Percentiles rank a stretch among this genome's conserved stretches.
Evolutionary conservation across 2,113 vertebrate genomes (phyloP).

Genomic region (Kryptolebias marmoratus): DNA sequence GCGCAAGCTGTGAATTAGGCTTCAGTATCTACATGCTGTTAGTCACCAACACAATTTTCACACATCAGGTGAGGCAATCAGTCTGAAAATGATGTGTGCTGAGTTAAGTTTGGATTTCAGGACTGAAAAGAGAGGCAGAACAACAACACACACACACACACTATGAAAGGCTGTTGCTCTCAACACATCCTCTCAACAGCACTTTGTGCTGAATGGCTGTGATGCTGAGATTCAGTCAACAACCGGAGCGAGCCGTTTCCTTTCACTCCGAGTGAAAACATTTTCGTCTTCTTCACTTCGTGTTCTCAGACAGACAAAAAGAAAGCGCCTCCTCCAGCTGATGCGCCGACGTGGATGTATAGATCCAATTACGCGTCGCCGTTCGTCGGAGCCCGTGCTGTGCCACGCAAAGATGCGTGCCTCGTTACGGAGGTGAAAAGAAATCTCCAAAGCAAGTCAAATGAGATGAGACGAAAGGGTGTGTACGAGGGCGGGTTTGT

Average conservation of each 20-base stretch:
- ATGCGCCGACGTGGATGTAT: slow-evolving; percentile 21
- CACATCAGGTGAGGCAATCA: slow-evolving; percentile 49
- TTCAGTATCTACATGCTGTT: slow-evolving; percentile 43
- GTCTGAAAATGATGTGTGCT: slow-evolving; percentile 44
- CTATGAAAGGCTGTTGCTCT: slow-evolving; percentile 21
- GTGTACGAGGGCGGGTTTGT: slow-evolving; percentile 9
- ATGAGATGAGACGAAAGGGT: slow-evolving; percentile 18
- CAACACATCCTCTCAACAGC: slow-evolving; percentile 21
- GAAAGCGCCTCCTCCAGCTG: slow-evolving; percentile 29
- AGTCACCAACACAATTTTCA: slow-evolving; percentile 36
- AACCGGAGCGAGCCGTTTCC: slow-evolving; percentile 25
- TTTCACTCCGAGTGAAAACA: slow-evolving; percentile 43
- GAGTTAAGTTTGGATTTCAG: slow-evolving; percentile 33
- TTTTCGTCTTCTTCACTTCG: slow-evolving; percentile 22
- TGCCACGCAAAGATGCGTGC: slow-evolving; percentile 30
- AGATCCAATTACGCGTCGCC: slow-evolving; percentile 29
- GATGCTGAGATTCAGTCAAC: slow-evolving; percentile 40
- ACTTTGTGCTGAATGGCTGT: slow-evolving; percentile 43
- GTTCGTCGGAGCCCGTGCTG: slow-evolving; percentile 29
- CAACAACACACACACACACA: slow-evolving; percentile 9
- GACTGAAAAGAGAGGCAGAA: slow-evolving; percentile 16
- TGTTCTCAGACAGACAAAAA: neutral
- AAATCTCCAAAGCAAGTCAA: slow-evolving; percentile 36
- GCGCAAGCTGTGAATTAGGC: slow-evolving; percentile 28
- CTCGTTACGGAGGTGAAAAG: slow-evolving; percentile 6